Base-by-base conservation (phyloP, 2,797 vertebrate genomes). In the Taenioides sp. region DNA sequence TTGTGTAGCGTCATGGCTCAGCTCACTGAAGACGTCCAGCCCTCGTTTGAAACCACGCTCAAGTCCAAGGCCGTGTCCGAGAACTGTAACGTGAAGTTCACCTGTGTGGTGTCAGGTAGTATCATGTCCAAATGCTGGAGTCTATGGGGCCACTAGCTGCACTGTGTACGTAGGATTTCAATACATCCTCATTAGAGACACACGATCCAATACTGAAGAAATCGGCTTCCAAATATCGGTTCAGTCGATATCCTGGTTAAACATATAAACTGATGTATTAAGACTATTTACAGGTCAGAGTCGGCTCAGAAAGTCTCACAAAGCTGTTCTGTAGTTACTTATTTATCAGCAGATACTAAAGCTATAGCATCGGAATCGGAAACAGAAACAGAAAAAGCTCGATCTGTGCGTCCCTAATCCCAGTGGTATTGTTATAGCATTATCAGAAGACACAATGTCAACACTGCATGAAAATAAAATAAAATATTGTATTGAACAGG, bases 1-100 rank as follows among this genome's bases (percentile, higher is more conserved):
- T 94, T 99, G 88, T 99, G 98, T 92, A 96, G 92, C 68, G 95
- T 99, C 85, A 99, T 99, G 92, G 96, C 98, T 83, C 98, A 99
- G 88, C 93, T 99, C 87, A 98, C 97, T 0, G 98, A 99, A 72
- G 98, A 99, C 86, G 95, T 96, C 63, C 98, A 99, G 87, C 98
- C 98, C 0, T 92, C 95, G 20, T 99, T 99, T 78, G 96, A 99
- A 83, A 96, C 94, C 78, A 99, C 98, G 4, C 91, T 99, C 87
- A 97, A 97, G 91, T 96, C 98, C 69, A 96, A 94, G 70, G 95
- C 98, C 57, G 97, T 99, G 77, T 99, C 97, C 5, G 95, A 98
- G 87, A 93, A 96, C 76, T 95, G 95, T 80, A 98, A 98, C 65
- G 97, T 96, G 84, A 98, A 95, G 90, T 98, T 99, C 92, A 94